These are phyloP conservation scores for Brachirus orientalis DNA, from an alignment of 2,113 vertebrate species.

Conservation along the genomic window DNA sequence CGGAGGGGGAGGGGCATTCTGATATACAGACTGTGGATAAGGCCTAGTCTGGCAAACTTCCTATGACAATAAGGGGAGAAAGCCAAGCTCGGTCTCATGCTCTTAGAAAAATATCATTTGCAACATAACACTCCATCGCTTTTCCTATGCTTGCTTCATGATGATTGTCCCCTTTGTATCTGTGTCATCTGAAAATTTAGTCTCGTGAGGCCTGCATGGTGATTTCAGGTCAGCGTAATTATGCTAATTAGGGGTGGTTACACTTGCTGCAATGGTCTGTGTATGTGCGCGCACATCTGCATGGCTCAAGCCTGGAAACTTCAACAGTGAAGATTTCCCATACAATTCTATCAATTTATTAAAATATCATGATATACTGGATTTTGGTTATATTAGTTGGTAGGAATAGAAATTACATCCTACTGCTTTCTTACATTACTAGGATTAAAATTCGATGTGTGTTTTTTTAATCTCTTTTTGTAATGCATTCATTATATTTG, in stretches of 20 bases:
- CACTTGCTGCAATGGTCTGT: background rate
- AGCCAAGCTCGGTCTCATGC: conserved; percentile 6
- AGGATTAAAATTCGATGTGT: too few species aligned
- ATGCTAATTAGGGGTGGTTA: conserved; percentile 25
- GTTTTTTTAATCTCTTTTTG: too few species aligned
- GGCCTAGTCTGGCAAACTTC: conserved; percentile 62
- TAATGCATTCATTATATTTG: background rate
- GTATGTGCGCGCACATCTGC: background rate
- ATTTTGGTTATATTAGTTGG: background rate
- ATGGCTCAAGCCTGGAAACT: background rate
- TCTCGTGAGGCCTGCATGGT: conserved; percentile 4
- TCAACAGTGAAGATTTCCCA: background rate
- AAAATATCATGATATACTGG: background rate
- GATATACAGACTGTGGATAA: conserved; percentile 57
- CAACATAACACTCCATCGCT: background rate
- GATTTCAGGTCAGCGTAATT: conserved; percentile 38
- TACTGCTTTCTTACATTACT: too few species aligned
- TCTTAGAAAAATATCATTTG: background rate
- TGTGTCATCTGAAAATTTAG: conserved; percentile 25
- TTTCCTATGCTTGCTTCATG: background rate
- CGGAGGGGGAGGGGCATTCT: conserved; percentile 10
- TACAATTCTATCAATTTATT: background rate
- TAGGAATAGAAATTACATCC: background rate
- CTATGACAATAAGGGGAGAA: conserved; percentile 32
- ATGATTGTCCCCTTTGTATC: conserved; percentile 9